Percentiles rank a stretch among this genome's conserved stretches.
Conservation (phyloP, 2,797 vertebrate species). For the Malacoctenus gilli region DNA sequence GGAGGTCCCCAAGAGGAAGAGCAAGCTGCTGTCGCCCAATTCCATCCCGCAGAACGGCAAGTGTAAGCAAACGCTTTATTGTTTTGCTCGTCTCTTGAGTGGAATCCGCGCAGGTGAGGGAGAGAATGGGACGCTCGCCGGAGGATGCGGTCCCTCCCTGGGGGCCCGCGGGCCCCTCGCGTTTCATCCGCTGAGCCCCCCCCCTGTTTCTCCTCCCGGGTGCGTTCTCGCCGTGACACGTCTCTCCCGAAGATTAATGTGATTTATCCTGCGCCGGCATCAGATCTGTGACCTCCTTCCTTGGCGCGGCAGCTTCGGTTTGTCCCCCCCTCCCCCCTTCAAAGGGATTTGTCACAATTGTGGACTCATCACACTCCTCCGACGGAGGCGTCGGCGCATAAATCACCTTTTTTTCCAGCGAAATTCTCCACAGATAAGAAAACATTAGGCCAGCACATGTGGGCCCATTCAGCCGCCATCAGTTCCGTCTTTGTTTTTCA, state of each 20-base stretch:
- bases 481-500: too few species aligned
- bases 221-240: conserved; percentile 68
- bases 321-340: conserved; percentile 42
- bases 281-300: conserved; percentile 58
- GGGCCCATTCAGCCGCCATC: too few species aligned
- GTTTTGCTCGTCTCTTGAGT: conserved; percentile 1
- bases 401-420: too few species aligned
- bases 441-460: too few species aligned
- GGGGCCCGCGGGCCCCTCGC: too few species aligned
- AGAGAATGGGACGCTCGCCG: conserved; percentile 42
- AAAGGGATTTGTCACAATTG: conserved; percentile 48
- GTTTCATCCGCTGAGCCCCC: conserved; percentile 63
- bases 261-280: conserved; percentile 65
- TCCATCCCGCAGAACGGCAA: conserved; percentile 76
- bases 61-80: conserved; percentile 83
- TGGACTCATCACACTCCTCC: conserved; percentile 50
- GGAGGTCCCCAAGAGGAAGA: conserved; percentile 71
- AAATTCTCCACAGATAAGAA: too few species aligned
- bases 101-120: conserved; percentile 28
- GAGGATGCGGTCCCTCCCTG: conserved; percentile 54
- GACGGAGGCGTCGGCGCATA: conserved; percentile 19
- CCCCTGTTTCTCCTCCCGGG: conserved; percentile 61
- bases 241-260: conserved; percentile 66
- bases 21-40: conserved; percentile 74
- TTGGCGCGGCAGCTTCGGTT: conserved; percentile 35